A percentile compares a stretch with the other conserved stretches of the same genome.
phyloP scores from a whole-genome alignment of 2,888 invertebrate genomes.

The Coelinius sp. region DNA sequence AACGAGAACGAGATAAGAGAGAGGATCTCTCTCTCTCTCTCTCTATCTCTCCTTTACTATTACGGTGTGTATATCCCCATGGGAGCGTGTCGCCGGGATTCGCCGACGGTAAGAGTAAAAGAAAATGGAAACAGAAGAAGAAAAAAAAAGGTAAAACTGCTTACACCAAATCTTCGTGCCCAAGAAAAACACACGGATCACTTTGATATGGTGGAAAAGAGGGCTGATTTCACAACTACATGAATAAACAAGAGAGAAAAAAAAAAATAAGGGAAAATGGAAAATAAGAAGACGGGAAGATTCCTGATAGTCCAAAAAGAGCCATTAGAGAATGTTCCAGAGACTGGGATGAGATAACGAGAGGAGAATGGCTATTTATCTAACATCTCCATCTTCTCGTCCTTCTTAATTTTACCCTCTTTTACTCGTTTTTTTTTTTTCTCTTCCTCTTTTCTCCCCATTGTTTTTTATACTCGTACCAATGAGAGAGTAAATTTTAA shows the following conservation, averaged over 20 bases:
- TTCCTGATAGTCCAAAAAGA: slow-evolving; percentile 8
- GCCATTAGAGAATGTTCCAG: slow-evolving; percentile 19
- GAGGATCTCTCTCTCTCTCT: neutral
- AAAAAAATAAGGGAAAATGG: neutral
- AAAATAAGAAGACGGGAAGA: slow-evolving; percentile 9
- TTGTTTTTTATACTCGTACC: neutral
- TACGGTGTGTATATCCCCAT: slow-evolving; percentile 25
- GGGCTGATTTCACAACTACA: neutral
- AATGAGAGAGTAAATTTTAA: neutral
- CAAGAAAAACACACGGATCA: slow-evolving; percentile 21
- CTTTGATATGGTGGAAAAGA: slow-evolving; percentile 22
- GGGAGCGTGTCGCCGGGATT: slow-evolving; percentile 19
- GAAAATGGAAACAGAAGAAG: neutral
- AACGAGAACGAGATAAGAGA: slow-evolving; percentile 35
- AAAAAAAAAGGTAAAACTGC: slow-evolving; percentile 26
- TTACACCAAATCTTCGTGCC: slow-evolving; percentile 27
- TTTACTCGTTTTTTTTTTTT: slow-evolving; percentile 8
- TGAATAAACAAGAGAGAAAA: neutral
- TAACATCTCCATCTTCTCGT: neutral
- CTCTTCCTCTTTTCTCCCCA: neutral
- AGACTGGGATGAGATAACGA: slow-evolving; percentile 8
- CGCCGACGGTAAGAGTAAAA: slow-evolving; percentile 9
- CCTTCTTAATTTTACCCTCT: slow-evolving; percentile 2
- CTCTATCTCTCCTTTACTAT: no score
- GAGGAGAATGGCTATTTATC: slow-evolving; percentile 26